Base-by-base conservation (phyloP, 2,113 vertebrate genomes). In the Amphiprion ocellaris region DNA sequence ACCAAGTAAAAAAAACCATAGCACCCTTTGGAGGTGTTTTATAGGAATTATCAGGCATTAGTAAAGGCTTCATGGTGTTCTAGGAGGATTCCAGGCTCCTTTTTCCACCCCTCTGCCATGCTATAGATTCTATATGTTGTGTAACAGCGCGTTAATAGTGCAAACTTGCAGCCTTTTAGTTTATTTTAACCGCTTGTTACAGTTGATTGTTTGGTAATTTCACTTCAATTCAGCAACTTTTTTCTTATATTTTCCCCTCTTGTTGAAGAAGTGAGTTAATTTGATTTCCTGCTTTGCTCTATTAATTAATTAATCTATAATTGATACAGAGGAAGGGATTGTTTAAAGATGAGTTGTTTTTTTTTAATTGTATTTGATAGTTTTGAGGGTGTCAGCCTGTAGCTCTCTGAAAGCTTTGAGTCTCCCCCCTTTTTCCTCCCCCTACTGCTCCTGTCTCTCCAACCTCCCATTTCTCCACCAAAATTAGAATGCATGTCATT, bases 401-500 rank as follows among this genome's bases (percentile, higher is more conserved):
- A 55, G 71, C 49, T 74, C 50, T 62, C 19, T 80, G 58, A 61
- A 81, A 26, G 60, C n/a, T 63, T 55, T 64, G 41, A 23, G 63
- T 69, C 71, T 64, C 4, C 30, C 58, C 30, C 50, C 17, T 24
- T 52, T 4, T 16, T 21, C 44, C 24, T 30, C 55, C 5, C 16
- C 17, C 50, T n/a, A 56, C 55, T 58, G 15, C 47, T 24, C 49
- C 47, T 19, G 47, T 21, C 55, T 77, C 69, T 80, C 64, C 78
- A 85, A 71, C 87, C 87, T 79, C 91, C 83, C 78, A 66, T 85
- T 89, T 86, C 83, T 81, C 82, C 81, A 84, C 90, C 82, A 86
- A 89, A 89, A 93, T 93, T 92, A 92, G 91, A 92, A 92, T 92
- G 90, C 92, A 91, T 92, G 92, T 92, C 91, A 92, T 92, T 92